Base-by-base conservation (phyloP, 2,113 vertebrate genomes). In the Empidonax traillii region DNA sequence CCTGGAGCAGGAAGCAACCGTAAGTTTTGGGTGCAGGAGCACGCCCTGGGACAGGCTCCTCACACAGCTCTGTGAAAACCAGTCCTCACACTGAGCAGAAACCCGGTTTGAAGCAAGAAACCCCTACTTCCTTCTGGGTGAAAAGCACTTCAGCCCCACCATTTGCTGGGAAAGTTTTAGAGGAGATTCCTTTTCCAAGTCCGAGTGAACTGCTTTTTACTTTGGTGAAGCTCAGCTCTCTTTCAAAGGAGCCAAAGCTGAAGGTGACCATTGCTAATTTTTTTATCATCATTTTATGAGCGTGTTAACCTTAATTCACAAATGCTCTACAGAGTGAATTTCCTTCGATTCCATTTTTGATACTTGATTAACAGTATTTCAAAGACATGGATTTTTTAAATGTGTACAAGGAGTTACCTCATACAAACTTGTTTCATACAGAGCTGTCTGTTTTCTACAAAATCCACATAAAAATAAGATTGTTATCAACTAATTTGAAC, bases 221-320 rank as follows among this genome's bases (percentile, higher is more conserved):
- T 55, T 51, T 31, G 58, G 51, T 28, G 81, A 47, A 84, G 78
- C 78, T 80, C 89, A 88, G 68, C 37, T 75, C 30, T 71, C n/a
- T 53, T 90, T 56, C 68, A 76, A 72, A 87, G 71, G 69, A 91
- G 85, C 43, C n/a, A 25, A 44, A 82, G 82, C 68, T 66, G 58
- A 91, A 93, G 51, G 75, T 88, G 93, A 94, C 63, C 76, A 84
- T 3, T 27, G 23, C 80, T 65, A 14, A 39, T 67, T 84, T 83
- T 80, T 94, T 89, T 8, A 92, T 56, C 80, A 74, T 35, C 24
- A 30, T 88, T 94, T 95, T 88, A 88, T 51, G 68, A 92, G 65
- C 9, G 1, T 31, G 62, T 74, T 94, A 81, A 89, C 71, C 55
- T 92, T 67, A 85, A 83, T 56, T 77, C 71, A 65, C 63, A 80